These are phyloP conservation scores for Hemistola chrysoprasaria DNA, from an alignment of 2,888 invertebrate species.

Conservation along the genomic window DNA sequence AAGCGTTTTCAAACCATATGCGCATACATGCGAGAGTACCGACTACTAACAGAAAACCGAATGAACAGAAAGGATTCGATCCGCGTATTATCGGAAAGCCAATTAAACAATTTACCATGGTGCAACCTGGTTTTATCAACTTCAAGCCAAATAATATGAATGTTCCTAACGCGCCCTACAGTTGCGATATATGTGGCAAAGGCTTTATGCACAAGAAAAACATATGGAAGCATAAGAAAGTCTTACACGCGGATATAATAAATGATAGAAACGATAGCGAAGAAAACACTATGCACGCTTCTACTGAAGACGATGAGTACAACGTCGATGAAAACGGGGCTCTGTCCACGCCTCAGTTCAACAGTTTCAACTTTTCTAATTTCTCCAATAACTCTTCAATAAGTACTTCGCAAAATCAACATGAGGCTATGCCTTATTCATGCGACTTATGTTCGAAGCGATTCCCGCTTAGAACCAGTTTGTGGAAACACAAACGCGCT, in stretches of 20 bases:
- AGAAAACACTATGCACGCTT: conserved; percentile 76
- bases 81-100: conserved; percentile 73
- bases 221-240: conserved; percentile 80
- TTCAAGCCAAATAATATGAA: conserved; percentile 62
- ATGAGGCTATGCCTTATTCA: conserved; percentile 59
- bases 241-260: conserved; percentile 73
- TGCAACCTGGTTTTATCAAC: conserved; percentile 57
- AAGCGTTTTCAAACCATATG: conserved; percentile 80
- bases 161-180: conserved; percentile 77
- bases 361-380: conserved; percentile 72
- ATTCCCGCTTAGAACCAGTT: conserved; percentile 70
- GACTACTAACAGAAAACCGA: conserved; percentile 73
- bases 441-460: conserved; percentile 74
- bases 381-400: conserved; percentile 52
- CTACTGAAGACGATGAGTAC: conserved; percentile 76
- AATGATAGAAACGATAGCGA: conserved; percentile 73
- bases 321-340: conserved; percentile 71
- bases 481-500: conserved; percentile 78
- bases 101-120: conserved; percentile 60
- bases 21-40: conserved; percentile 78
- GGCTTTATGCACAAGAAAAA: conserved; percentile 81
- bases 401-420: conserved; percentile 27
- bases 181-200: conserved; percentile 85
- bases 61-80: conserved; percentile 60
- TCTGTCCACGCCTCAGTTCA: conserved; percentile 74